Conservation (phyloP, 1,140 invertebrate genomes). For the Sarcophaga bullata region DNA sequence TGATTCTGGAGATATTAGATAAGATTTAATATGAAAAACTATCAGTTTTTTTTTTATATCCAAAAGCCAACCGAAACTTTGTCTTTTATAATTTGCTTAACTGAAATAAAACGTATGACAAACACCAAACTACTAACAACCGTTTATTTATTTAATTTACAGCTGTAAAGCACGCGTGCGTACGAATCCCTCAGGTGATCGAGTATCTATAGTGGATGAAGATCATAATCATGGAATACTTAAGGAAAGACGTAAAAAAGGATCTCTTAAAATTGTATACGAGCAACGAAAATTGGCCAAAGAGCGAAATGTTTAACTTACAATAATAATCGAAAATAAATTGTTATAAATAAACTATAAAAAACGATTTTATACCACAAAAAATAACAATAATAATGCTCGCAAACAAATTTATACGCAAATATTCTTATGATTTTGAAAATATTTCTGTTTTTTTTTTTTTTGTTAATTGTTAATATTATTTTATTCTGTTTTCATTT, state of each 20-base stretch:
- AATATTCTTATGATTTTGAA: too few relatives aligned
- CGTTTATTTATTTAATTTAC: background rate
- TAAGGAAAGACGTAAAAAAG: constrained; percentile 47
- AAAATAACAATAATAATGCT: background rate
- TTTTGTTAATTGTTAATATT: too few relatives aligned
- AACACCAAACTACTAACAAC: too few relatives aligned
- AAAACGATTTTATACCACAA: background rate
- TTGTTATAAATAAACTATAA: background rate
- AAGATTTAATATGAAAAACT: too few relatives aligned
- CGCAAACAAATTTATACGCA: too few relatives aligned
- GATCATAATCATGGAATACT: constrained; percentile 48
- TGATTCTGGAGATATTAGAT: too few relatives aligned
- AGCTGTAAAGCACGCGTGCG: constrained; percentile 48
- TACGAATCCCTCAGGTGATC: constrained; percentile 44
- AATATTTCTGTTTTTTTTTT: too few relatives aligned
- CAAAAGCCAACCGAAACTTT: too few relatives aligned
- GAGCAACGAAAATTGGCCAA: constrained; percentile 43
- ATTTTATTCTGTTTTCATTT: too few relatives aligned
- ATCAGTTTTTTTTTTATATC: too few relatives aligned
- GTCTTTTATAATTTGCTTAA: too few relatives aligned
- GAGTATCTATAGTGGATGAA: constrained; percentile 44
- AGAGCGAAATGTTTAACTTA: background rate
- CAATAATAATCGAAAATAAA: constrained; percentile 16
- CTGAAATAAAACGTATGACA: too few relatives aligned
- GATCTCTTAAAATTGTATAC: constrained; percentile 46